A percentile compares a stretch with the other conserved stretches of the same genome.
These are phyloP conservation scores for Diachasmimorpha longicaudata DNA, from an alignment of 1,140 invertebrate genomes.

Conservation along the genomic window DNA sequence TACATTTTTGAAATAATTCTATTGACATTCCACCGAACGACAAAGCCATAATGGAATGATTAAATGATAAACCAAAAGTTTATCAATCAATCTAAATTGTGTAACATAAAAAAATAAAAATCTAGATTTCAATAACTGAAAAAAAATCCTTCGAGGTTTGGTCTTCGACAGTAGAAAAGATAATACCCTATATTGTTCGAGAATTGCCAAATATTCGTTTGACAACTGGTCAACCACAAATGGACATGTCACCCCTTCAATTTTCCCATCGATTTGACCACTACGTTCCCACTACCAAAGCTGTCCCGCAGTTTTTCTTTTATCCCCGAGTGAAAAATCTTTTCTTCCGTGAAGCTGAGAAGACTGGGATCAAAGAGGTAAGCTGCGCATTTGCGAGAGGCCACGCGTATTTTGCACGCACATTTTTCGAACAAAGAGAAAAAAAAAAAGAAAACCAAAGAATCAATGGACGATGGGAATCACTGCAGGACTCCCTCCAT, in stretches of 20 bases:
- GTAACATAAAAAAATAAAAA: not conserved
- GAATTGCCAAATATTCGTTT: slow-evolving; percentile 15
- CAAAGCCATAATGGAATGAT: too few relatives aligned
- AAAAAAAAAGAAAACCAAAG: slow-evolving; percentile 27
- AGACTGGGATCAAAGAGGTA: slow-evolving; percentile 47
- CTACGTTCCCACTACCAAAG: slow-evolving; percentile 29
- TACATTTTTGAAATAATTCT: too few relatives aligned
- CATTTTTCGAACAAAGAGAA: slow-evolving; percentile 18
- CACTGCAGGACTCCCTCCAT: slow-evolving; percentile 6
- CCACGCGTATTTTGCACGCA: slow-evolving; percentile 43
- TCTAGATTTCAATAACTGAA: not conserved
- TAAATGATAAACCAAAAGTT: not conserved
- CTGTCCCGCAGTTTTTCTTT: not conserved
- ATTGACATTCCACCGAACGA: too few relatives aligned
- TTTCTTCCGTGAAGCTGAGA: slow-evolving; percentile 43
- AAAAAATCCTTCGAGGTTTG: not conserved
- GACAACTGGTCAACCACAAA: slow-evolving; percentile 61
- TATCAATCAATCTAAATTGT: not conserved
- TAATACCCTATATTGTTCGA: not conserved
- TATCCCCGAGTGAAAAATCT: slow-evolving; percentile 39
- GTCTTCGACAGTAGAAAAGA: not conserved
- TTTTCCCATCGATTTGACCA: slow-evolving; percentile 52
- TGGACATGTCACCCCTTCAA: slow-evolving; percentile 60
- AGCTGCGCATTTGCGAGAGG: slow-evolving; percentile 41
- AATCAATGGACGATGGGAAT: slow-evolving; percentile 34